Percentiles rank a stretch among this genome's conserved stretches.
These are phyloP conservation scores for Apostichopus californicus DNA, from an alignment of 35 echinoderm and acorn worm genomes.

Conservation along the genomic window DNA sequence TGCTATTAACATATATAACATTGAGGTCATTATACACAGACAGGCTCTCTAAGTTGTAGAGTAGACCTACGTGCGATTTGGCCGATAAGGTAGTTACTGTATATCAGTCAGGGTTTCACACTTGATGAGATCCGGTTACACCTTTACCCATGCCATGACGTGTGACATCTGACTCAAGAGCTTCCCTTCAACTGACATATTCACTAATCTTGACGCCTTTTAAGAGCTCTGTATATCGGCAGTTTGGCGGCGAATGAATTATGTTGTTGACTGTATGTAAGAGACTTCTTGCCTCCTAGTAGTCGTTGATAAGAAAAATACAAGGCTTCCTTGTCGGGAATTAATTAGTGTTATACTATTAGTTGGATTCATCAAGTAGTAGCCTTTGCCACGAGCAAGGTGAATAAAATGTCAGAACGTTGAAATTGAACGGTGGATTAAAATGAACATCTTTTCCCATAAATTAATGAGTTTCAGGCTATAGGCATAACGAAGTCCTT, in stretches of 20 bases:
- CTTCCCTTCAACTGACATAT: not conserved
- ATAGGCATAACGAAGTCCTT: not conserved
- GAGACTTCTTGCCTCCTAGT: not conserved
- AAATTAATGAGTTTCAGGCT: not conserved
- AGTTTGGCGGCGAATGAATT: not conserved
- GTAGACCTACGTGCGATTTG: no score
- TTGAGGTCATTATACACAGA: no score
- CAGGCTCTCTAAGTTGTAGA: no score
- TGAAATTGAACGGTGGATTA: not conserved
- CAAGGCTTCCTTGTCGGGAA: not conserved
- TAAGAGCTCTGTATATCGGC: not conserved
- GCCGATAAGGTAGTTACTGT: no score
- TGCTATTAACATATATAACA: no score
- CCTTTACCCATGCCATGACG: not conserved
- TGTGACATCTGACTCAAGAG: not conserved
- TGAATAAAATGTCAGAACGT: not conserved
- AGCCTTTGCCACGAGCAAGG: not conserved
- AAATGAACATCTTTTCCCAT: not conserved
- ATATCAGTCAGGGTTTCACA: not conserved
- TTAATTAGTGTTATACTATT: constrained; percentile 1
- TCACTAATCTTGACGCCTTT: not conserved
- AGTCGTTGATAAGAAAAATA: not conserved
- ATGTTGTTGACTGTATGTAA: not conserved
- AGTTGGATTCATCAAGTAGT: not conserved
- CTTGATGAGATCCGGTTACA: not conserved